Base-by-base conservation (phyloP, 2,888 invertebrate genomes). In the Prosapia bicincta region DNA sequence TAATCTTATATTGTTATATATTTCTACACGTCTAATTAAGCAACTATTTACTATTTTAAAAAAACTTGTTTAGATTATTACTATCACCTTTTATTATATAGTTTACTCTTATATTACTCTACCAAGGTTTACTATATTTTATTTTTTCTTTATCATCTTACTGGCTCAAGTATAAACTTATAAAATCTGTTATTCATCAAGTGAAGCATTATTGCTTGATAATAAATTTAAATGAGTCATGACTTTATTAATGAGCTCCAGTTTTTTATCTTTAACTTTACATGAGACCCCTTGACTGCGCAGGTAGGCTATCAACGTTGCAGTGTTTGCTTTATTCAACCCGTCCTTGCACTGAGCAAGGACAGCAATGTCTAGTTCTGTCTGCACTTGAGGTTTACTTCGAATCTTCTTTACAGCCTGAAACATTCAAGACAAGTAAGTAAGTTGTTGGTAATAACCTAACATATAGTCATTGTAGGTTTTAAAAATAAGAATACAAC, bases 251-350 rank as follows among this genome's bases (percentile, higher is more conserved):
- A 78, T 71, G 13, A 78, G 54, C 54, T 76, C 72, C 38, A 67
- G 54, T 38, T 78, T 78, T 66, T 78, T 78, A 67, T 78, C 78
- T 30, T 76, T 76, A 0, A 70, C 69, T 76, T 74, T 76, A 25
- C 76, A 78, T 15, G 68, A 30, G 13, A 78, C 68, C 3, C 76
- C 76, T 28, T 75, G 71, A 13, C 24, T 30, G 38, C 76, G 68
- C 26, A 78, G 69, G 38, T 72, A 78, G 13, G 74, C 76, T 26
- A 76, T 76, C 23, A 78, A 54, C 1, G 76, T 74, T 6, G 78
- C 68, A 13, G 78, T 73, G 66, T 78, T 78, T 3, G 74, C 76
- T 32, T 72, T 70, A 23, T 66, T 25, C 6, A 77, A 67, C 7
- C 77, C 77, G 25, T 75, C 77, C 23, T 66, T 69, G 13, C 66